Percentiles rank a stretch among this genome's conserved stretches.
Conservation (phyloP, 2,113 vertebrate species). For the Calcarius ornatus region DNA sequence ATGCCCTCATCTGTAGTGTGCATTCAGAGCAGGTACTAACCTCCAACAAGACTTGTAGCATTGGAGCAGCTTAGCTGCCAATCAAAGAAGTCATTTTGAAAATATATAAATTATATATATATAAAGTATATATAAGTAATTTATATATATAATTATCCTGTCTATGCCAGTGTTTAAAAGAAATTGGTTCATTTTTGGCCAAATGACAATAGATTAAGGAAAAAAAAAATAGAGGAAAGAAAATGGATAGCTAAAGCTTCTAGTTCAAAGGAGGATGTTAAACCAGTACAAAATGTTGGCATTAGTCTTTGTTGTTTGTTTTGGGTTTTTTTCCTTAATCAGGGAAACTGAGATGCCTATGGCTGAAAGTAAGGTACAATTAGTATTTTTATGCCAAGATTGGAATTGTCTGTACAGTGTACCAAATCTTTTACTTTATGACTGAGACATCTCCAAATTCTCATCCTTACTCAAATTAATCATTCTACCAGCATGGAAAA, state of each 20-base stretch:
- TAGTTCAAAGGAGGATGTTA: neutral
- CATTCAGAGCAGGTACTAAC: neutral
- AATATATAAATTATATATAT: neutral
- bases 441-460: neutral
- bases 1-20: neutral
- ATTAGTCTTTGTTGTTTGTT: neutral
- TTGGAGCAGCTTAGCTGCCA: neutral
- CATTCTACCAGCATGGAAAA: neutral
- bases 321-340: neutral
- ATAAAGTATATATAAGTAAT: too few species aligned
- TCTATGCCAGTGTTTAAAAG: neutral
- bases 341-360: neutral
- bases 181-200: neutral
- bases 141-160: neutral
- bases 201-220: neutral
- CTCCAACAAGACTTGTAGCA: neutral
- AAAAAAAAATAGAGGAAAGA: neutral
- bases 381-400: neutral
- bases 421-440: neutral
- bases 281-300: neutral
- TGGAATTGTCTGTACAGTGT: neutral
- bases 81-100: neutral
- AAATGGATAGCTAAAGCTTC: neutral
- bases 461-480: neutral
- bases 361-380: neutral